These are phyloP conservation scores for Tapera naevia DNA, from an alignment of 2,797 vertebrate genomes.

Conservation along the genomic window DNA sequence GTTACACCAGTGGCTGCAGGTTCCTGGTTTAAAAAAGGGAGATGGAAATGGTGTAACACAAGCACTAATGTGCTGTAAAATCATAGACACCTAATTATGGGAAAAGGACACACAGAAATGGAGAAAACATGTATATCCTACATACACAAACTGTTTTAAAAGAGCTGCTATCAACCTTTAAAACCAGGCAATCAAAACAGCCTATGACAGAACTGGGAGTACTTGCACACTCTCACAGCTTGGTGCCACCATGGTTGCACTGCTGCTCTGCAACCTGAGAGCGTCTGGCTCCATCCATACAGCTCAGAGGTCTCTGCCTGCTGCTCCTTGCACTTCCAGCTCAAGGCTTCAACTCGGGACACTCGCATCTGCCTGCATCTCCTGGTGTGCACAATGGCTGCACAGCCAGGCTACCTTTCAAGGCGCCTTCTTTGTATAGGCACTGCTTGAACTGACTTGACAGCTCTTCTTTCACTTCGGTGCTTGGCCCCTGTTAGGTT, in stretches of 20 bases:
- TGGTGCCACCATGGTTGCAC: rapidly evolving
- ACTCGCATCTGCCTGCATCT: not conserved
- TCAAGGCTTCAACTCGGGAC: not conserved
- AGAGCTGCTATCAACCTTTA: not conserved
- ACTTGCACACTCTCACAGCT: not conserved
- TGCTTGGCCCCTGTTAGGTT: not conserved
- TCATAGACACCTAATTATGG: no score
- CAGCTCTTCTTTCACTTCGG: not conserved
- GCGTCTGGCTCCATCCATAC: rapidly evolving
- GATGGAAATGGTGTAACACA: not conserved
- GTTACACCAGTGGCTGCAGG: not conserved
- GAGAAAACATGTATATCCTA: not conserved
- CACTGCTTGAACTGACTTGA: rapidly evolving
- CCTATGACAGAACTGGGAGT: not conserved
- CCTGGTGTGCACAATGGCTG: rapidly evolving
- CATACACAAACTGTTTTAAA: not conserved
- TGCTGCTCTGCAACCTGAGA: not conserved
- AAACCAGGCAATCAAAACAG: not conserved
- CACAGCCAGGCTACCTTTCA: not conserved
- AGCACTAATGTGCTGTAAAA: not conserved
- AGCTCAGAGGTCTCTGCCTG: not conserved
- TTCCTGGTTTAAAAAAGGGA: not conserved
- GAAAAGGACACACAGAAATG: not conserved
- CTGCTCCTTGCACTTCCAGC: not conserved
- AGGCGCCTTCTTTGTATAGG: not conserved